Percentiles rank a stretch among this genome's conserved stretches.
Conservation (phyloP, 1,140 invertebrate genomes). For the Orius laevigatus region DNA sequence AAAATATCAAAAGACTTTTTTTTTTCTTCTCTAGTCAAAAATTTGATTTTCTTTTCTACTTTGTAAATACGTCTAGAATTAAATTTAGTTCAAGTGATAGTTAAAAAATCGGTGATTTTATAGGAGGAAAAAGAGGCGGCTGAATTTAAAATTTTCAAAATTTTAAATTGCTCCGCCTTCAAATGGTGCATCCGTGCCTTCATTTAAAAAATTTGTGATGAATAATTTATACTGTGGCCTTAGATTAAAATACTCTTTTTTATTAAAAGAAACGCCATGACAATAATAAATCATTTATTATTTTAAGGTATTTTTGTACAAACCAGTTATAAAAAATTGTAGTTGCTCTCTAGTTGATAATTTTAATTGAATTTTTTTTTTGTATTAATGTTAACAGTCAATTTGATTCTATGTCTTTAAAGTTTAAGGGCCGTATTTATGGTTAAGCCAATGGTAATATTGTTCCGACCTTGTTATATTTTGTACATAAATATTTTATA, state of each 20-base stretch:
- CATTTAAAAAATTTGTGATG: neutral
- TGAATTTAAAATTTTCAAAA: too few species aligned
- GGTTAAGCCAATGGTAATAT: conserved; percentile 15
- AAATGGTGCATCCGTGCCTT: too few species aligned
- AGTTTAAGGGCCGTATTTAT: conserved; percentile 8
- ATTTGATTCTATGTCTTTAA: conserved; percentile 13
- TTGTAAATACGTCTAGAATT: conserved; percentile 10
- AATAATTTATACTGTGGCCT: conserved; percentile 5
- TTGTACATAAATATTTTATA: conserved; percentile 17
- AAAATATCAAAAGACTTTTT: conserved; percentile 12
- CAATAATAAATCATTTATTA: conserved; percentile 8
- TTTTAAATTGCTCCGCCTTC: too few species aligned
- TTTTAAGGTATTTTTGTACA: conserved; percentile 12
- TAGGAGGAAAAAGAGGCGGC: too few species aligned
- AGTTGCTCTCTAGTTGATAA: conserved; percentile 13
- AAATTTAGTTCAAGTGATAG: conserved; percentile 7
- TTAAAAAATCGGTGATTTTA: too few species aligned
- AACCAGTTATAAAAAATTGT: conserved; percentile 8
- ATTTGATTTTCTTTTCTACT: conserved; percentile 9
- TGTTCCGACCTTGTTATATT: conserved; percentile 16
- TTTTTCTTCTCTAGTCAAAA: conserved; percentile 14
- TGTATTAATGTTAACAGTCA: conserved; percentile 14
- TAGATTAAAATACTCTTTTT: neutral
- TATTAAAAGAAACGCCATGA: neutral
- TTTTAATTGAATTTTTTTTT: conserved; percentile 5